Evolutionary conservation across 2,888 invertebrate genomes (phyloP), one percentile per base, ranked within the genome.

Genomic region (Urechis unicinctus): DNA sequence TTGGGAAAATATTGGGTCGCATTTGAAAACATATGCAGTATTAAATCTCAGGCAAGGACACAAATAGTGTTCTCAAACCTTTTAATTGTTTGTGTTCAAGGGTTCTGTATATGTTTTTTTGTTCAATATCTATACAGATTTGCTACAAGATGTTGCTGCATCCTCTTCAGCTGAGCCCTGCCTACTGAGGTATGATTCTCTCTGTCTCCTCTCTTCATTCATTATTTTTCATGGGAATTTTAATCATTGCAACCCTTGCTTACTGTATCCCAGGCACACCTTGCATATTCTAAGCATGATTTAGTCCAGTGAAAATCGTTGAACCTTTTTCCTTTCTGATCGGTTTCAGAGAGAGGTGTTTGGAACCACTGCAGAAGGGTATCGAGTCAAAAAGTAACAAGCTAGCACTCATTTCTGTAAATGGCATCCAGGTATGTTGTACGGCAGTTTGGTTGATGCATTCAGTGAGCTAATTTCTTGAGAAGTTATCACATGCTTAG

Each of bases 331-430:
- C 22, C 17, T 36, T 36, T 36, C 6, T 36, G 9, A 36, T 6
- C 9, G 9, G 9, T 13, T 55, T 21, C 50, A 71, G 81, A 67
- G 86, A 89, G 57, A 87, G 86, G 62, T 93, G 93, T 79, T 84
- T 64, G 22, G 82, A 86, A 66, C 88, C 91, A 1, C 81, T 95
- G 66, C 91, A 91, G 79, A 82, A 89, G 68, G 88, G 92, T 28
- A 81, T 96, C 67, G 93, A 94, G 78, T 89, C 88, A 64, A 90
- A 88, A 74, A 85, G 88, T 63, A 88, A 88, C 69, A 90, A 90
- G 77, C 85, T 93, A 63, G 86, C 91, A 57, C 83, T 87, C 43
- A 85, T 86, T 75, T 89, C 91, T 9, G 81, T 95, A 45, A 87
- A 87, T 72, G 94, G 93, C 63, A 85, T 95, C 72, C 92, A 93